Conservation (phyloP, 1,140 invertebrate genomes). For the Lordiphosa mommai region DNA sequence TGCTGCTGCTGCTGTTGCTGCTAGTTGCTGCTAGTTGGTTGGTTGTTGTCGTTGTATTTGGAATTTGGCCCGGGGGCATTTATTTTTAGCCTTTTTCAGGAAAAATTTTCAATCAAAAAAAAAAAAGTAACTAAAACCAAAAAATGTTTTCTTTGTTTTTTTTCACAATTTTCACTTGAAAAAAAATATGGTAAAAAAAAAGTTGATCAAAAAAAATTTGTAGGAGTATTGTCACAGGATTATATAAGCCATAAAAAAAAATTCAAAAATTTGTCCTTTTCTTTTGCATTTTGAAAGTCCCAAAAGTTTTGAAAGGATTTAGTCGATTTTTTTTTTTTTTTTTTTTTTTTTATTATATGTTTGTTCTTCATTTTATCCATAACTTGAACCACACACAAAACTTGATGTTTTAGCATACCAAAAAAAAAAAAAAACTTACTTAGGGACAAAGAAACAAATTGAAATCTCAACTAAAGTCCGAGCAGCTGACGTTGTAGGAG, state of each 20-base stretch:
- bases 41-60: slow-evolving; percentile 10
- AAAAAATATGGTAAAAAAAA: slow-evolving; percentile 47
- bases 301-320: slow-evolving; percentile 7
- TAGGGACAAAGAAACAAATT: slow-evolving; percentile 80
- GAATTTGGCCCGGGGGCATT: slow-evolving; percentile 41
- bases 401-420: slow-evolving; percentile 14
- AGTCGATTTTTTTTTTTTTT: background rate
- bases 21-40: slow-evolving; percentile 1
- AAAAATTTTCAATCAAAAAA: slow-evolving; percentile 23
- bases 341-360: slow-evolving; percentile 14
- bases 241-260: slow-evolving; percentile 37
- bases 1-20: slow-evolving; percentile 5
- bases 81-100: slow-evolving; percentile 57
- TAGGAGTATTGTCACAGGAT: slow-evolving; percentile 29
- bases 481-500: slow-evolving; percentile 80
- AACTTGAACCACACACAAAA: too few relatives aligned
- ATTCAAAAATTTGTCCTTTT: slow-evolving; percentile 1
- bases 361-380: slow-evolving; percentile 16
- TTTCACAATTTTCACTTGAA: slow-evolving; percentile 40
- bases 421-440: slow-evolving; percentile 69
- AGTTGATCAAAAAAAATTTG: slow-evolving; percentile 42
- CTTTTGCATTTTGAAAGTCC: slow-evolving; percentile 5
- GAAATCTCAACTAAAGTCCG: slow-evolving; percentile 79
- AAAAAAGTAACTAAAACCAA: slow-evolving; percentile 34
- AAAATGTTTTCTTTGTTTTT: background rate